Conservation (phyloP, 2,113 vertebrate species). For the Lontra canadensis region DNA sequence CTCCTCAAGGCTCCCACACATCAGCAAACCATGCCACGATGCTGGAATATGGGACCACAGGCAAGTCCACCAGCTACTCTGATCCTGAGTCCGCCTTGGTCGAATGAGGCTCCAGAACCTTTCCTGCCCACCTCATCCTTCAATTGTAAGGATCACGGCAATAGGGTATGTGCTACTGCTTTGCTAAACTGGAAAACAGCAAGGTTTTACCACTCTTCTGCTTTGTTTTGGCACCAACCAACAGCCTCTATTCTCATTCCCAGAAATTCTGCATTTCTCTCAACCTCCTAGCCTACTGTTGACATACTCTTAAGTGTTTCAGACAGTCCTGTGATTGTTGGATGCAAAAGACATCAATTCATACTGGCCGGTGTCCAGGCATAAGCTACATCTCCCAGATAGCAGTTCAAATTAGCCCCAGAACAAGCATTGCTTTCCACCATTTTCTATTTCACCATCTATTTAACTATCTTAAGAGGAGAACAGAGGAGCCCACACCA, state of each 20-base stretch:
- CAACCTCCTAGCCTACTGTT: background rate
- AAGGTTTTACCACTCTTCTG: background rate
- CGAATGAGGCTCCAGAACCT: background rate
- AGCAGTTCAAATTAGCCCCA: background rate
- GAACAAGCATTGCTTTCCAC: background rate
- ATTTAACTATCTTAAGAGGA: constrained; percentile 13
- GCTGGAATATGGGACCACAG: background rate
- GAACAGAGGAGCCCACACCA: background rate
- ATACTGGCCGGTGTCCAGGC: background rate
- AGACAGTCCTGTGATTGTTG: constrained; percentile 24
- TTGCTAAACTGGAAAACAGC: background rate
- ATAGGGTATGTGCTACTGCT: background rate
- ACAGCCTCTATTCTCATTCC: background rate
- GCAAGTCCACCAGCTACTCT: background rate
- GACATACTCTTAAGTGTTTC: background rate
- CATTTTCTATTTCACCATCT: background rate
- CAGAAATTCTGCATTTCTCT: constrained; percentile 40
- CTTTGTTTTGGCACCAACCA: background rate
- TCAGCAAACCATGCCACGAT: background rate
- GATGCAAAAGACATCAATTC: background rate
- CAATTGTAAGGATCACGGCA: background rate
- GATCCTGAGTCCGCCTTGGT: background rate
- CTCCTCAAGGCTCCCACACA: background rate
- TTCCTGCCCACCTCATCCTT: background rate
- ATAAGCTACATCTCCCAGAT: background rate